phyloP scores from a whole-genome alignment of 2,113 vertebrate genomes.

The Saccopteryx bilineata region DNA sequence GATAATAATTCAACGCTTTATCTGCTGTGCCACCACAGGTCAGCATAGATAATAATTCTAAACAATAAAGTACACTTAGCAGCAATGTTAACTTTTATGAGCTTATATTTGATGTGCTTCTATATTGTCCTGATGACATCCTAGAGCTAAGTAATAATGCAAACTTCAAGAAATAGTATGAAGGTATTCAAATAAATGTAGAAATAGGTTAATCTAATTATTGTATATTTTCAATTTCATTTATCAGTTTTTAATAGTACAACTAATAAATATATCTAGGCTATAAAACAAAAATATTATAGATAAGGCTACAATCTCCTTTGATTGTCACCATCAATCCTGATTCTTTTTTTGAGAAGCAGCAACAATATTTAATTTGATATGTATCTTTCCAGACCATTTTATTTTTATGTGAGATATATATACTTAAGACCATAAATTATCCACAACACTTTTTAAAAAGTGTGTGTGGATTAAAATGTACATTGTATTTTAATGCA shows the following conservation, averaged over 20 bases:
- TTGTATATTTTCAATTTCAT: constrained; percentile 15
- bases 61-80: constrained; percentile 48
- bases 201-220: constrained; percentile 24
- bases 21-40: no score
- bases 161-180: not conserved
- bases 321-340: not conserved
- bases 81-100: not conserved
- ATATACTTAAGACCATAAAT: not conserved
- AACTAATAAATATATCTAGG: constrained; percentile 7
- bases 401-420: constrained; percentile 49
- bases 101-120: not conserved
- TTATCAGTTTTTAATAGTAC: not conserved
- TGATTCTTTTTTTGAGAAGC: constrained; percentile 4
- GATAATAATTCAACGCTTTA: constrained; percentile 68
- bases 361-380: constrained; percentile 23
- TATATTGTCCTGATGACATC: not conserved
- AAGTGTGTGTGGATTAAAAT: constrained; percentile 29
- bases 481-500: constrained; percentile 40
- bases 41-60: constrained; percentile 70
- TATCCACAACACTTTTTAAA: not conserved
- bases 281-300: not conserved
- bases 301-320: constrained; percentile 9
- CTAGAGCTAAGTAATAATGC: not conserved
- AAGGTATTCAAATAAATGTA: not conserved
- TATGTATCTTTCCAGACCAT: not conserved